Evolutionary conservation across 2,113 vertebrate species (phyloP).

Genomic region (Macquaria ambigua): DNA sequence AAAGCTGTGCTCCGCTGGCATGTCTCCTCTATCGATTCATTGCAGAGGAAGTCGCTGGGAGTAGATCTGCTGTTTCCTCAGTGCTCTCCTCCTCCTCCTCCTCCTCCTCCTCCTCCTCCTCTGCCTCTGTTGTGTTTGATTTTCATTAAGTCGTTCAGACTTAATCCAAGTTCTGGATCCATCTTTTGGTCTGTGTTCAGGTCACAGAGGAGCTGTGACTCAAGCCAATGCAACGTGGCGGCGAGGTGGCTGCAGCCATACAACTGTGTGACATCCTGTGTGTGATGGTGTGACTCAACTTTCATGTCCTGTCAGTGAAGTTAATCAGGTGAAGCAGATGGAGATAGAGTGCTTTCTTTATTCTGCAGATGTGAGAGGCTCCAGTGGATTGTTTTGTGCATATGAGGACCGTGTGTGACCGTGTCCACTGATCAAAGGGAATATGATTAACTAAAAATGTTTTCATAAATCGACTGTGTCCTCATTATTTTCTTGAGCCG

Average conservation of each 20-base stretch:
- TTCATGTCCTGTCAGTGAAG: slow-evolving; percentile 22
- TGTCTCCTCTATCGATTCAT: slow-evolving; percentile 11
- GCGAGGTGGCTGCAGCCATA: slow-evolving; percentile 12
- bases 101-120: background rate
- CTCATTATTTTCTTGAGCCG: background rate
- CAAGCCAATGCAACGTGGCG: slow-evolving; percentile 55
- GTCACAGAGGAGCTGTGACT: slow-evolving; percentile 45
- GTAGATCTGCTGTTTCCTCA: slow-evolving; percentile 55
- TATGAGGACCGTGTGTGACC: background rate
- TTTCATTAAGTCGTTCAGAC: slow-evolving; percentile 36
- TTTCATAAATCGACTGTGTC: background rate
- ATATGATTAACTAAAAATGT: background rate
- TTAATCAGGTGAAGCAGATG: slow-evolving; percentile 51
- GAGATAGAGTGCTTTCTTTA: slow-evolving; percentile 16
- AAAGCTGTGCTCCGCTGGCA: slow-evolving; percentile 26
- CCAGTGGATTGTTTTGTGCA: background rate
- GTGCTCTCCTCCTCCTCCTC: slow-evolving; percentile 13
- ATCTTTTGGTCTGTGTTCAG: background rate
- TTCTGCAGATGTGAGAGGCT: slow-evolving; percentile 3
- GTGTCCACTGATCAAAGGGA: background rate
- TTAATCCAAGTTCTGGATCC: slow-evolving; percentile 13
- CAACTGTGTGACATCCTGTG: slow-evolving; percentile 37
- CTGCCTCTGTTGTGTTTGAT: slow-evolving; percentile 13
- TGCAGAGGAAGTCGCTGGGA: slow-evolving; percentile 60
- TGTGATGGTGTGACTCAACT: slow-evolving; percentile 42